A percentile compares a stretch with the other conserved stretches of the same genome.
Evolutionary conservation across 2,797 vertebrate species (phyloP).

Genomic region (Onychomys leucogaster): DNA sequence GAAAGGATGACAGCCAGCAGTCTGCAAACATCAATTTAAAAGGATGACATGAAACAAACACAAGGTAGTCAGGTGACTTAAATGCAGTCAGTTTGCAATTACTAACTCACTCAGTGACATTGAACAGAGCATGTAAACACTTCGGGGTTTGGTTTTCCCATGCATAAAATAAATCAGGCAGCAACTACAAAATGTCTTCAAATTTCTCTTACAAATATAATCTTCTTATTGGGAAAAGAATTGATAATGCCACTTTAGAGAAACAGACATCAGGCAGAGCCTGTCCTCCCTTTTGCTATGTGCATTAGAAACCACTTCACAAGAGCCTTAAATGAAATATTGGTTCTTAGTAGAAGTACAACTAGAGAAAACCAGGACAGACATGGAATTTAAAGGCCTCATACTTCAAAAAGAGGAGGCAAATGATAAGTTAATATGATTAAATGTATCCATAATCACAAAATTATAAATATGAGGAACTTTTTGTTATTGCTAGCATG

Average conservation of each 20-base stretch:
- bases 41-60: background rate
- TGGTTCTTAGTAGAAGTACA: background rate
- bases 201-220: background rate
- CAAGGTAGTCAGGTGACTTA: conserved; percentile 31
- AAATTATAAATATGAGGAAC: background rate
- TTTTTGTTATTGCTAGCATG: background rate
- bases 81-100: background rate
- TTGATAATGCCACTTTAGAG: background rate
- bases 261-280: background rate
- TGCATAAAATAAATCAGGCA: background rate
- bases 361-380: background rate
- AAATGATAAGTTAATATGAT: background rate
- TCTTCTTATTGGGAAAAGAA: background rate
- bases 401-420: background rate
- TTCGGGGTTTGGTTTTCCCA: background rate
- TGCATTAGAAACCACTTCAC: background rate
- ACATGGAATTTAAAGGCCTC: background rate
- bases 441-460: background rate
- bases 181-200: background rate
- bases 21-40: conserved; percentile 30
- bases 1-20: conserved; percentile 23
- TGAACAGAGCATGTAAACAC: background rate
- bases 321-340: conserved; percentile 8
- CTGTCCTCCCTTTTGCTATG: background rate
- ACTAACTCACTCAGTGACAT: conserved; percentile 52